Base-by-base conservation (phyloP, 2,113 vertebrate species). In the Corydoras sp. region DNA sequence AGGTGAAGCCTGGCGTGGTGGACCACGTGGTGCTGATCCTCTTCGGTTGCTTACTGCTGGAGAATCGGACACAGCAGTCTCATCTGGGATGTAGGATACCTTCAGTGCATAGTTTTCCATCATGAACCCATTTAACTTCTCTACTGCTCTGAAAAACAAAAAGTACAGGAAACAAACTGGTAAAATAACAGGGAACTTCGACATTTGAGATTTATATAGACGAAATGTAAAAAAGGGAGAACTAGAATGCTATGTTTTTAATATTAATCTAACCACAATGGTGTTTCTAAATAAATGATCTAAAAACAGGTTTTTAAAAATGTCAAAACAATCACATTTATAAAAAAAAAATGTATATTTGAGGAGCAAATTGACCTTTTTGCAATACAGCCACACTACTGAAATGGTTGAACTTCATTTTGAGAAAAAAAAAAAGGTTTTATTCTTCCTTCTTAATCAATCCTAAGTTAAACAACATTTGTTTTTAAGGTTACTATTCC, bases 71-170 rank as follows among this genome's bases (percentile, higher is more conserved):
- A 85, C 82, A 0, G 92, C 94, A 1, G 84, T 90, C 80, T 98
- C 96, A 66, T 99, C 96, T 0, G 97, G 96, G 87, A 99, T 98
- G 79, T 95, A 99, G 2, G 93, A 92, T 43, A 98, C 96, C 88
- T 97, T 99, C 84, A 99, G 84, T 32, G 92, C 89, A 78, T 93
- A 94, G 84, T 88, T 95, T 83, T 99, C 97, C 87, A 98, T 91
- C 87, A 96, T 92, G 82, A 92, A 94, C 58, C 94, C 95, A 0
- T 98, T 98, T 70, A 99, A 86, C 84, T 98, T 98, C 84, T 99
- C 96, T 87, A 98, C 89, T 9, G 95, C 95, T 89, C 96, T 98
- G 76, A 15, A 58, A 51, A 49, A 68, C 3, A 63, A 12, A 10
- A 30, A 13, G 49, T 9, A 48, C 35, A 29, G 3, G 12, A 62